Evolutionary conservation across 2,888 invertebrate species (phyloP).

Genomic region (Dermolepida albohirtum): DNA sequence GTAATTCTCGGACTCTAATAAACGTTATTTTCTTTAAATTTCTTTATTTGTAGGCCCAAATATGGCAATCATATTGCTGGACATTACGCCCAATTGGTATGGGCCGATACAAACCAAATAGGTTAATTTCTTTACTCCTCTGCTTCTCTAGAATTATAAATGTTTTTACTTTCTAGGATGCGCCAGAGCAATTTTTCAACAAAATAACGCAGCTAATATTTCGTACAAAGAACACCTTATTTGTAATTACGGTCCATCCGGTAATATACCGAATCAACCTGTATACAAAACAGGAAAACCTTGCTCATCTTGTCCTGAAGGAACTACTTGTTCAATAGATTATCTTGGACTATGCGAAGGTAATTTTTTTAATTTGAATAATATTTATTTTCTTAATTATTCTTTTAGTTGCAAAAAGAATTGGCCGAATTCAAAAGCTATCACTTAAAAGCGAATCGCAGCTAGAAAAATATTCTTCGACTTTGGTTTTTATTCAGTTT

Average conservation of each 20-base stretch:
- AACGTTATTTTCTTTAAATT: neutral
- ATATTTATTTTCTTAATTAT: neutral
- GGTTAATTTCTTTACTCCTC: conserved; percentile 43
- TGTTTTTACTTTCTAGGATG: conserved; percentile 52
- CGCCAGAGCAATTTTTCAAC: conserved; percentile 58
- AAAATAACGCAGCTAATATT: conserved; percentile 48
- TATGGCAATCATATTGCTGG: conserved; percentile 35
- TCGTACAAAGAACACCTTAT: conserved; percentile 59
- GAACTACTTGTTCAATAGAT: conserved; percentile 56
- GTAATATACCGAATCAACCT: conserved; percentile 59
- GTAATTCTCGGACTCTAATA: conserved; percentile 45
- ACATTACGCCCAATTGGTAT: conserved; percentile 58
- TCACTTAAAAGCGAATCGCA: conserved; percentile 3
- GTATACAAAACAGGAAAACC: conserved; percentile 57
- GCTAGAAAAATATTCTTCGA: neutral
- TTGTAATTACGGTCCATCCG: conserved; percentile 63
- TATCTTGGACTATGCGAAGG: conserved; percentile 57
- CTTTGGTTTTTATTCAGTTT: conserved; percentile 18
- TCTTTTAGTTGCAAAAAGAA: conserved; percentile 13
- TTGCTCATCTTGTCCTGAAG: conserved; percentile 57
- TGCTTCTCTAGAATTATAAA: neutral
- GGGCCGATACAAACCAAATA: conserved; percentile 59
- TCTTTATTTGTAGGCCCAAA: conserved; percentile 43
- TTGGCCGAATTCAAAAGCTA: neutral
- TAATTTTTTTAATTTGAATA: neutral